phyloP scores from a whole-genome alignment of 2,113 vertebrate species.

The Progne subis region DNA sequence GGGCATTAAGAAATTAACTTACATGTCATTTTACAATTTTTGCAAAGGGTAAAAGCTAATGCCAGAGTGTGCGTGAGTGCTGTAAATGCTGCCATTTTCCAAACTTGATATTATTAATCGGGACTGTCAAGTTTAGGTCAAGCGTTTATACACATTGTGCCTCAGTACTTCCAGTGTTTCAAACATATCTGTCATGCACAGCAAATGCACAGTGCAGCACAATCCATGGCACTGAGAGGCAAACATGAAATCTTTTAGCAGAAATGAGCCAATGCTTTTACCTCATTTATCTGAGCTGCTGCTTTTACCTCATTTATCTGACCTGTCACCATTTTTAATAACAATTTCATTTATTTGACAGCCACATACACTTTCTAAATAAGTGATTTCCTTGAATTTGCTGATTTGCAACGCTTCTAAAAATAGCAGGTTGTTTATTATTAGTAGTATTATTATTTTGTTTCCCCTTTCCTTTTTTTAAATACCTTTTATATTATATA shows the following conservation, averaged over 20 bases:
- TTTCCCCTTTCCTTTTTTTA: background rate
- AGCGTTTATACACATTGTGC: slow-evolving; percentile 41
- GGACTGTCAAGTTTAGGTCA: slow-evolving; percentile 56
- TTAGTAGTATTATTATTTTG: background rate
- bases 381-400: slow-evolving; percentile 37
- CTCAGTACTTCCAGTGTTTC: slow-evolving; percentile 36
- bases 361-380: background rate
- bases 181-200: background rate
- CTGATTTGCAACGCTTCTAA: background rate
- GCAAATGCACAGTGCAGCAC: background rate
- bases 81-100: background rate
- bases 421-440: background rate
- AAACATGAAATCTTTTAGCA: background rate
- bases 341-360: slow-evolving; percentile 12
- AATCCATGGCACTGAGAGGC: background rate
- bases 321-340: slow-evolving; percentile 19
- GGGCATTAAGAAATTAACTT: background rate
- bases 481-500: background rate
- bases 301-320: background rate
- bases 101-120: slow-evolving; percentile 23
- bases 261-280: background rate
- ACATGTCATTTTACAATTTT: background rate
- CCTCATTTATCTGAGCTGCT: slow-evolving; percentile 4
- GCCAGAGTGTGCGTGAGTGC: background rate
- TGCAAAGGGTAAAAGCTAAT: background rate